Percentiles rank a stretch among this genome's conserved stretches.
phyloP scores from a whole-genome alignment of 2,888 invertebrate species.

The Coelopa pilipes region DNA sequence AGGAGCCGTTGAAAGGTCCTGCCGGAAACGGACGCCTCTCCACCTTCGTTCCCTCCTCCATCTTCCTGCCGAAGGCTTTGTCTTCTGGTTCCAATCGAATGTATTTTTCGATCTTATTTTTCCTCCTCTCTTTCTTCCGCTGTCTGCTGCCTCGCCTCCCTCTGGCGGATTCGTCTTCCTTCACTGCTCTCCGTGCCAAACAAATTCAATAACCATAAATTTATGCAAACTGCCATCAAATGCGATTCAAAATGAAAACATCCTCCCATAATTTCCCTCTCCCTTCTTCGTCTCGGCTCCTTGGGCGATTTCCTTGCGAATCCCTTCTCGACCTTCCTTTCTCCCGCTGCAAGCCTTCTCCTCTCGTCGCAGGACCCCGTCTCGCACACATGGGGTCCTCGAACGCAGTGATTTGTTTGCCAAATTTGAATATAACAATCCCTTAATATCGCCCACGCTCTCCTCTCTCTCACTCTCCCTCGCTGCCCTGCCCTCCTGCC shows the following conservation, averaged over 20 bases:
- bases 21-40: too few species aligned
- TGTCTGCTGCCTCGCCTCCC: too few species aligned
- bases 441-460: conserved; percentile 44
- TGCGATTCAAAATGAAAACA: conserved; percentile 35
- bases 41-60: too few species aligned
- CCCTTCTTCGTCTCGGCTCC: neutral
- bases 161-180: too few species aligned
- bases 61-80: too few species aligned
- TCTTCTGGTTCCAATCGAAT: too few species aligned
- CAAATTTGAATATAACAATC: conserved; percentile 51
- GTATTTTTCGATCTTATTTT: too few species aligned
- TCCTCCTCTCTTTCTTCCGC: too few species aligned
- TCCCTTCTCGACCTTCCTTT: neutral
- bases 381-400: conserved; percentile 14
- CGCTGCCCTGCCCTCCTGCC: neutral
- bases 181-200: neutral
- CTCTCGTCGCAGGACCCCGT: too few species aligned
- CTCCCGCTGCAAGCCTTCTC: too few species aligned
- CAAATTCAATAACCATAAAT: conserved; percentile 53
- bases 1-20: too few species aligned
- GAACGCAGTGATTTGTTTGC: conserved; percentile 49
- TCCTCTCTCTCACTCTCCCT: neutral
- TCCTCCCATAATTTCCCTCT: neutral
- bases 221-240: conserved; percentile 51
- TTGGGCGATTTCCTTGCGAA: neutral